These are phyloP conservation scores for Callyntrura sp. DNA, from an alignment of 2,888 invertebrate genomes.

Conservation along the genomic window DNA sequence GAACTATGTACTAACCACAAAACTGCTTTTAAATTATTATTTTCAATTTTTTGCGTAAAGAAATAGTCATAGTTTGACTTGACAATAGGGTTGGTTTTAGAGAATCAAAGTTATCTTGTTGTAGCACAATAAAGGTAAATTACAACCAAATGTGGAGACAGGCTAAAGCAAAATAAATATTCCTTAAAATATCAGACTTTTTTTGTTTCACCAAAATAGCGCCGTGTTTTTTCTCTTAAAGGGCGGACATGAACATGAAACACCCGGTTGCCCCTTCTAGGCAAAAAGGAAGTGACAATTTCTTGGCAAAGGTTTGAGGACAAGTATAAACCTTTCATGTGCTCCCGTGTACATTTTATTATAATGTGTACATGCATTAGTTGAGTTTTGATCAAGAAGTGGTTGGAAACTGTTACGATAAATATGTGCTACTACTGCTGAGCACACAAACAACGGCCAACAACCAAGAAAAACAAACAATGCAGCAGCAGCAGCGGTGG, in stretches of 20 bases:
- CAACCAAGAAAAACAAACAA: conserved; percentile 35
- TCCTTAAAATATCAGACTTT: neutral
- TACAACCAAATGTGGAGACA: neutral
- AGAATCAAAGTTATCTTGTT: too few species aligned
- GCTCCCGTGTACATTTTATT: neutral
- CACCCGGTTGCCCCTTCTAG: conserved; percentile 28
- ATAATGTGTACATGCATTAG: neutral
- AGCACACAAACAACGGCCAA: conserved; percentile 10
- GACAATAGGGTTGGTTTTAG: too few species aligned
- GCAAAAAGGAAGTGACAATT: conserved; percentile 76
- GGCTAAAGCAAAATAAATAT: conserved; percentile 21
- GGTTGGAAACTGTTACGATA: neutral
- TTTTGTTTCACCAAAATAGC: neutral
- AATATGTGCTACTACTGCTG: neutral
- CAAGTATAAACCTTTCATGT: neutral
- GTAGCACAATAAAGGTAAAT: too few species aligned
- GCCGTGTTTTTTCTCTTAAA: neutral
- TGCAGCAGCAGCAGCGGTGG: conserved; percentile 28
- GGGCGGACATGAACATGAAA: conserved; percentile 46
- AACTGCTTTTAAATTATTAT: too few species aligned
- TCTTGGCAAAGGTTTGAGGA: conserved; percentile 74
- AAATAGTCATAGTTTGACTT: too few species aligned
- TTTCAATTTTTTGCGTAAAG: too few species aligned
- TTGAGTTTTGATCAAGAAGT: conserved; percentile 27
- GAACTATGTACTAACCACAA: too few species aligned